A percentile compares a stretch with the other conserved stretches of the same genome.
Evolutionary conservation across 2,797 vertebrate genomes (phyloP).

Genomic region (Rhynchotus rufescens): DNA sequence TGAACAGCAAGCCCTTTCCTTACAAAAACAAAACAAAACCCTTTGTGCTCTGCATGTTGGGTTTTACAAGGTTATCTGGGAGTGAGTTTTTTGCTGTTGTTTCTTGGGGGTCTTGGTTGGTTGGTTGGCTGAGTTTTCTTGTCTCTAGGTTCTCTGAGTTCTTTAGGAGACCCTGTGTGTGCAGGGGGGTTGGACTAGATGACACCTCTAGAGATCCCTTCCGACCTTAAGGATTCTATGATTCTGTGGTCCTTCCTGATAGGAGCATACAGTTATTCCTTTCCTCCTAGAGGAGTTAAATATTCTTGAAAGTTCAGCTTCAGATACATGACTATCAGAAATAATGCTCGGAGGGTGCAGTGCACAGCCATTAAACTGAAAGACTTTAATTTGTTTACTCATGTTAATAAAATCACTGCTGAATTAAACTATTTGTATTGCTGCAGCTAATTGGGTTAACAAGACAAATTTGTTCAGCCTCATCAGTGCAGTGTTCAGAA

Average conservation of each 20-base stretch:
- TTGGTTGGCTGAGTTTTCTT: not conserved
- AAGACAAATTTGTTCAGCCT: slow-evolving; percentile 75
- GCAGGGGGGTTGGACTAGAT: too few relatives aligned
- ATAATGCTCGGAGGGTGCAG: not conserved
- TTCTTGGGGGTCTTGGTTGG: too few relatives aligned
- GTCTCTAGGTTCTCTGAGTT: too few relatives aligned
- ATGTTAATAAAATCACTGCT: slow-evolving; percentile 71
- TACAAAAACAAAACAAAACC: not conserved
- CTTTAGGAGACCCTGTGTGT: too few relatives aligned
- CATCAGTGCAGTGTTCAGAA: slow-evolving; percentile 65
- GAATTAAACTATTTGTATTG: slow-evolving; percentile 72
- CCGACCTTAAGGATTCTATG: too few relatives aligned
- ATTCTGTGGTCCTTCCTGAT: not conserved
- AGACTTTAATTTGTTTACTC: slow-evolving; percentile 73
- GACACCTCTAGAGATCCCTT: too few relatives aligned
- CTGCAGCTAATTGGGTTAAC: slow-evolving; percentile 77
- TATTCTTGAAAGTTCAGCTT: not conserved
- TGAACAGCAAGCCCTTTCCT: not conserved
- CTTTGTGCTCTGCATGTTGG: not conserved
- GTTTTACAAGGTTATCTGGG: not conserved
- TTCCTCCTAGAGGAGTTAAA: not conserved
- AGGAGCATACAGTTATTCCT: not conserved
- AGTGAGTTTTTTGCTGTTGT: too few relatives aligned
- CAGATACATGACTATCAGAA: slow-evolving; percentile 8
- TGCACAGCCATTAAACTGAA: not conserved